Conservation (phyloP, 2,888 invertebrate genomes). For the Erynnis tages region DNA sequence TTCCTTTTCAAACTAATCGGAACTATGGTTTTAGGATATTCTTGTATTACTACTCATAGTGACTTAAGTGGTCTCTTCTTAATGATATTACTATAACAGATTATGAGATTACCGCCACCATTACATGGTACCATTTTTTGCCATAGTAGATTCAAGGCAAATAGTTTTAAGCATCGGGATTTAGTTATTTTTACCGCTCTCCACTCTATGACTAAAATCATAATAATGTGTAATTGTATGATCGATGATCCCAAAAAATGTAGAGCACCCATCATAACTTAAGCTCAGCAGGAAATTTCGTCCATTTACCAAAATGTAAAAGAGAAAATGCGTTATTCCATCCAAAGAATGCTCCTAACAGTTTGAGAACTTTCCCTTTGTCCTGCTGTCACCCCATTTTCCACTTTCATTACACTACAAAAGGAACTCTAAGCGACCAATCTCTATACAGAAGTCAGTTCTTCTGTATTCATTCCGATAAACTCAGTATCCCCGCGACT, state of each 20-base stretch:
- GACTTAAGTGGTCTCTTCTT: no score
- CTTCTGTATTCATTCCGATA: neutral
- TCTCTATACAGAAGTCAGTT: constrained; percentile 20
- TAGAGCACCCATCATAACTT: neutral
- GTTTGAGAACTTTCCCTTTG: constrained; percentile 25
- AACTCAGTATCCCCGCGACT: neutral
- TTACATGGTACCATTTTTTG: no score
- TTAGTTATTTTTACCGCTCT: no score
- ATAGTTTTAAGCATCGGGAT: no score
- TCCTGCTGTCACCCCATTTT: constrained; percentile 24
- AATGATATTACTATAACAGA: no score
- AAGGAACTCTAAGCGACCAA: constrained; percentile 22
- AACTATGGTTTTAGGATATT: no score
- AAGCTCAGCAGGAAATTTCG: constrained; percentile 4
- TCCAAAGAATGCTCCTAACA: constrained; percentile 24
- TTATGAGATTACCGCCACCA: no score
- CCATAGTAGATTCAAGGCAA: no score
- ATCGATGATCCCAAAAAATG: neutral
- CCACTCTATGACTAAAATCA: no score
- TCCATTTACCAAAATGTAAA: constrained; percentile 14
- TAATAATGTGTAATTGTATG: no score
- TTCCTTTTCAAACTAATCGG: no score
- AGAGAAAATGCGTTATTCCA: constrained; percentile 21
- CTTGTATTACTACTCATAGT: no score
- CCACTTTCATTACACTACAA: constrained; percentile 28